phyloP scores from a whole-genome alignment of 2,113 vertebrate species.

The Corydoras maculifer region DNA sequence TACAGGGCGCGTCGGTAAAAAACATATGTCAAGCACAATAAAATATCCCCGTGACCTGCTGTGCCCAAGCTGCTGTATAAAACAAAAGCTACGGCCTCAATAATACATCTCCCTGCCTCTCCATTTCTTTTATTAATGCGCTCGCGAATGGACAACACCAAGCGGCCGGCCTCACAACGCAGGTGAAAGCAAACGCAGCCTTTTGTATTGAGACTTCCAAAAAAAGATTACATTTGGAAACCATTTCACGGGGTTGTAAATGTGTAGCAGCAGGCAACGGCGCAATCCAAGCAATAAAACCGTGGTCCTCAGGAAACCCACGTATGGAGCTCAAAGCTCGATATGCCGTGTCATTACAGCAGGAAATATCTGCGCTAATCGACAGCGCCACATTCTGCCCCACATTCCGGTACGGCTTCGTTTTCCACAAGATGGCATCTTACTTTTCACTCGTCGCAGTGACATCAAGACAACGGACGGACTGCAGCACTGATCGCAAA shows the following conservation, averaged over 20 bases:
- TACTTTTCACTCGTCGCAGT: conserved; percentile 38
- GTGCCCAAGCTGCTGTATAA: conserved; percentile 24
- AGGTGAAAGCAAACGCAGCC: too few species aligned
- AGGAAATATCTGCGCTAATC: conserved; percentile 43
- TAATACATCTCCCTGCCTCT: conserved; percentile 33
- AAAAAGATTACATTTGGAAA: too few species aligned
- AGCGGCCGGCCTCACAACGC: too few species aligned
- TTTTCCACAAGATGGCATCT: conserved; percentile 41
- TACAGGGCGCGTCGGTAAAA: conserved; percentile 21
- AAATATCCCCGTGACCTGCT: conserved; percentile 4
- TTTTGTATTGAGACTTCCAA: too few species aligned
- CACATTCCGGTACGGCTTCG: conserved; percentile 34
- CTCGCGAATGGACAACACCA: conserved; percentile 31
- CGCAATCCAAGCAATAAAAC: conserved; percentile 33
- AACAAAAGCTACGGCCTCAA: conserved; percentile 32
- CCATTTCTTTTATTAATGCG: conserved; percentile 42
- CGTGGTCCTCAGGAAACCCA: background rate
- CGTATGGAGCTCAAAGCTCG: background rate
- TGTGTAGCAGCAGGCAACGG: conserved; percentile 5
- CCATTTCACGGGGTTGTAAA: too few species aligned
- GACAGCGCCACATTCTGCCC: conserved; percentile 29
- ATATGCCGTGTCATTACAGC: conserved; percentile 35
- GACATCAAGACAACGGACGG: conserved; percentile 34
- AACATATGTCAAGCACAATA: conserved; percentile 28
- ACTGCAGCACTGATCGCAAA: conserved; percentile 29